A percentile compares a stretch with the other conserved stretches of the same genome.
These are phyloP conservation scores for Mylabris phalerata DNA, from an alignment of 1,140 invertebrate species.

Conservation along the genomic window DNA sequence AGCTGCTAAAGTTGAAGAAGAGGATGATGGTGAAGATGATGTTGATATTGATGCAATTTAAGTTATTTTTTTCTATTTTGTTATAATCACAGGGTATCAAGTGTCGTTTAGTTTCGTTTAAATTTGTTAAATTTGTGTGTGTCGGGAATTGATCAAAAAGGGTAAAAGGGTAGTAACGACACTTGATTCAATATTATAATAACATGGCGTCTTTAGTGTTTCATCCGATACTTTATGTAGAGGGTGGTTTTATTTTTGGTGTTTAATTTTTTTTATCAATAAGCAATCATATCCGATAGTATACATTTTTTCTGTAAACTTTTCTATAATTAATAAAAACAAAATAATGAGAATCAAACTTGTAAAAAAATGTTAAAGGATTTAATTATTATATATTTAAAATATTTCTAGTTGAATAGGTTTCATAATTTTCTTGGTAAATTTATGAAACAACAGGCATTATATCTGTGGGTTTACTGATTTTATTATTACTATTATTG, in stretches of 20 bases:
- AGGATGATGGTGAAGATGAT: slow-evolving; percentile 68
- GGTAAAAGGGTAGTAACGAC: neutral
- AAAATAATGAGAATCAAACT: too few relatives aligned
- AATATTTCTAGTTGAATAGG: slow-evolving; percentile 24
- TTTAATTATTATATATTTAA: slow-evolving; percentile 22
- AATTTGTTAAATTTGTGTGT: neutral
- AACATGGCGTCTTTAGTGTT: slow-evolving; percentile 14
- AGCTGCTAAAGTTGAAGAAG: slow-evolving; percentile 48
- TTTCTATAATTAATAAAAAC: slow-evolving; percentile 8
- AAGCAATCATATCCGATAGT: slow-evolving; percentile 3
- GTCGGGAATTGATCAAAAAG: neutral
- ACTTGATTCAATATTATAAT: slow-evolving; percentile 11
- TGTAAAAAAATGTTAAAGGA: slow-evolving; percentile 8
- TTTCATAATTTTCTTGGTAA: slow-evolving; percentile 20
- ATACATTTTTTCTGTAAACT: slow-evolving; percentile 7
- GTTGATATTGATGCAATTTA: slow-evolving; percentile 91
- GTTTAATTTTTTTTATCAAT: slow-evolving; percentile 3
- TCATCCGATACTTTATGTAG: slow-evolving; percentile 9
- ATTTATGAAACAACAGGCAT: neutral
- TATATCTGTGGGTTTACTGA: slow-evolving; percentile 17
- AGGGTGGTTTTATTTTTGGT: slow-evolving; percentile 6
- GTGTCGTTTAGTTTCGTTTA: neutral
- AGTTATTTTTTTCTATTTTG: slow-evolving; percentile 28
- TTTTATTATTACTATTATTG: slow-evolving; percentile 34
- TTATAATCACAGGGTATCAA: slow-evolving; percentile 9